Base-by-base conservation (phyloP, 2,797 vertebrate genomes). In the Urocyon cinereoargenteus region DNA sequence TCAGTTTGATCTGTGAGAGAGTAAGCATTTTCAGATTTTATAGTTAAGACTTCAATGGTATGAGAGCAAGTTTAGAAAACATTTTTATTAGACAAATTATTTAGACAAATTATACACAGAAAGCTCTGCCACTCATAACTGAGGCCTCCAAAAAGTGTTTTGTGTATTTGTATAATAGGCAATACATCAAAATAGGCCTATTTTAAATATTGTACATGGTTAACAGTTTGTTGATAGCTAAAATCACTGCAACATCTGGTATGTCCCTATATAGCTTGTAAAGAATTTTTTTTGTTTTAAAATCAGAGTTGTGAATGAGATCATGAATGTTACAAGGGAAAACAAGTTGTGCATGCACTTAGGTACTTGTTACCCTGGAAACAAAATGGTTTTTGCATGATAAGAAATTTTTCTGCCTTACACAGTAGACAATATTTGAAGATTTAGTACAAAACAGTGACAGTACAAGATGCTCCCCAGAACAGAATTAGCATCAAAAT, bases 21-120 rank as follows among this genome's bases (percentile, higher is more conserved):
- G 5, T 77, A 86, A 87, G 45, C 96, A 86, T 96, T 93, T n/a
- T 15, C 83, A 88, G 95, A 90, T 73, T 86, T 86, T 90, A 91
- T 49, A 96, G 85, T 97, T 97, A 97, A 81, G 83, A 96, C 95
- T 49, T 96, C 75, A 98, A 95, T 96, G 98, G 98, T 98, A 99
- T 98, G 98, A 99, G 97, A 99, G 22, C 98, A 97, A 99, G 99
- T 99, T 99, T 99, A 99, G 99, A 99, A 99, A 99, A 99, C 99
- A 99, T 99, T 99, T 99, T 99, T 99, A 99, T 99, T 99, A 99
- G 99, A 99, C 99, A 99, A 99, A 99, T 99, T 99, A 99, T 99
- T 99, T 99, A 99, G 99, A 99, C 99, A 99, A 99, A 99, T 99
- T 99, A 99, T 99, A 99, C 99, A 99, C 99, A 99, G 99, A 99